These are phyloP conservation scores for Stigmatopora nigra DNA, from an alignment of 2,113 vertebrate species.

Conservation along the genomic window DNA sequence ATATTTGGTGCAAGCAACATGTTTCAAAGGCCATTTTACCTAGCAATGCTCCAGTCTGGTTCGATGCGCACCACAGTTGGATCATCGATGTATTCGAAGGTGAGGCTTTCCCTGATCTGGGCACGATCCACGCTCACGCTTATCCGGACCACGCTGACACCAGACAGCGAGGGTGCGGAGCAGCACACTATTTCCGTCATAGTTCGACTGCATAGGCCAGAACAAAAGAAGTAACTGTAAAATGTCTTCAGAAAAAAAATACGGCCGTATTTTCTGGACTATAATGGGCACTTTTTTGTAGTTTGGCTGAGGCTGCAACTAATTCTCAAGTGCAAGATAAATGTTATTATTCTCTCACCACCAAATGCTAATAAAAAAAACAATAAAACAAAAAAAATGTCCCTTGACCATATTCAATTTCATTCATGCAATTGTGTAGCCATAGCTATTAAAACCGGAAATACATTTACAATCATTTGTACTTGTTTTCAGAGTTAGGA, in stretches of 20 bases:
- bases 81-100: constrained; percentile 93
- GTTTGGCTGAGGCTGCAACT: no score
- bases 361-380: no score
- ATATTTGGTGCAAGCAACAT: no score
- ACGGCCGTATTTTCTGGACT: no score
- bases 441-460: neutral
- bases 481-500: neutral
- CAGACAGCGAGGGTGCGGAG: constrained; percentile 80
- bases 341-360: no score
- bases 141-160: constrained; percentile 81
- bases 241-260: no score
- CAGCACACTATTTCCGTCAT: constrained; percentile 88
- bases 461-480: neutral
- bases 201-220: constrained; percentile 70
- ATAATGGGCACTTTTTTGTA: no score
- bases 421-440: no score
- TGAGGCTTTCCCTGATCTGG: constrained; percentile 76
- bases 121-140: constrained; percentile 86
- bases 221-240: accelerated
- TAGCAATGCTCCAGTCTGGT: constrained; percentile 96
- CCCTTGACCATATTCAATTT: no score
- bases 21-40: constrained; percentile 62
- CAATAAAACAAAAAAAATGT: no score
- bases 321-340: no score
- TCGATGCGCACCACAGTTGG: constrained; percentile 89